phyloP scores from a whole-genome alignment of 1,140 invertebrate genomes.

The Sipha flava region DNA sequence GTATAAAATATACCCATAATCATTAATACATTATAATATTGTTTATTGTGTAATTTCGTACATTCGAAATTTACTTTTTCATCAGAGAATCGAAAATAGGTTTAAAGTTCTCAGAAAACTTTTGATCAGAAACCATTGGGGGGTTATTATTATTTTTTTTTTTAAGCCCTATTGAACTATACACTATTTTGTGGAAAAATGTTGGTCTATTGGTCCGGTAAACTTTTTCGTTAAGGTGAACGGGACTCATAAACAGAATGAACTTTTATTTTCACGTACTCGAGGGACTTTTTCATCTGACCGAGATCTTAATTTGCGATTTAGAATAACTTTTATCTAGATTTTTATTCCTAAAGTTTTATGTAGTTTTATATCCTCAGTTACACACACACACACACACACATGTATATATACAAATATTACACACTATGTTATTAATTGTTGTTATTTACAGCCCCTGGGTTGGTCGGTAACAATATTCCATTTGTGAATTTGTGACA shows the following conservation, averaged over 20 bases:
- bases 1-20: too few species aligned
- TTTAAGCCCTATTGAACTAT: background rate
- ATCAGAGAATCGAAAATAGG: background rate
- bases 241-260: background rate
- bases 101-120: background rate
- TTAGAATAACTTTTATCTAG: background rate
- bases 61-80: background rate
- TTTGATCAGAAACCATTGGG: background rate
- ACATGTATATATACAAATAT: too few species aligned
- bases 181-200: background rate
- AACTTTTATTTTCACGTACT: background rate
- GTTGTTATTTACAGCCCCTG: too few species aligned
- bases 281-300: background rate
- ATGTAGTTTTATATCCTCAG: background rate
- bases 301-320: background rate
- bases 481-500: too few species aligned
- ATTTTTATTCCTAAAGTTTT: background rate
- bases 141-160: too few species aligned
- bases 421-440: too few species aligned
- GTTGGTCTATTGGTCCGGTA: background rate
- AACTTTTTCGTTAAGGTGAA: background rate
- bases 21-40: too few species aligned
- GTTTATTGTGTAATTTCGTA: background rate
- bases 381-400: too few species aligned
- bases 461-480: too few species aligned